Conservation (phyloP, 37 sponge, comb jelly and placozoan species). For the Bolinopsis microptera region DNA sequence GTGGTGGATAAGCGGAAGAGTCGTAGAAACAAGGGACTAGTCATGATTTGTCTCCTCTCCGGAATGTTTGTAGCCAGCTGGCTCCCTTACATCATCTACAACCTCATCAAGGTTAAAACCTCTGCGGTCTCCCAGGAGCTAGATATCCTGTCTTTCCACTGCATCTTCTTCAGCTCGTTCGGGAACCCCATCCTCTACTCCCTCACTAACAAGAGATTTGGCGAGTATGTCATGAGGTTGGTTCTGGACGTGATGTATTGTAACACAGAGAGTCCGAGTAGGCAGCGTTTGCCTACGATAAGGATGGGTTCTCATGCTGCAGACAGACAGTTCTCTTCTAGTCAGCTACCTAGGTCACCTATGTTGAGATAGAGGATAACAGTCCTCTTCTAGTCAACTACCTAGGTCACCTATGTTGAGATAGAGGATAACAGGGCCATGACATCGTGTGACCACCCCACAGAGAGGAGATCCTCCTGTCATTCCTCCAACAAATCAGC, state of each 20-base stretch:
- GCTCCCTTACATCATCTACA: neutral
- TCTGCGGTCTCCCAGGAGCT: neutral
- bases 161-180: constrained; percentile 29
- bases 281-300: too few species aligned
- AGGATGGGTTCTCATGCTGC: too few species aligned
- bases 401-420: too few species aligned
- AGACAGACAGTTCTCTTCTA: neutral
- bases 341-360: too few species aligned
- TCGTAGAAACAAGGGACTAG: neutral
- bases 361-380: too few species aligned
- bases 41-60: constrained; percentile 1
- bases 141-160: neutral
- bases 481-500: too few species aligned
- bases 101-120: neutral
- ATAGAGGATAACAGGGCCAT: too few species aligned
- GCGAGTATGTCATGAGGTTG: neutral
- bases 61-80: constrained; percentile 21
- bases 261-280: too few species aligned
- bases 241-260: neutral
- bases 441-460: too few species aligned
- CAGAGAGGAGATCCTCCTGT: too few species aligned
- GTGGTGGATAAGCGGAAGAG: neutral
- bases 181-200: constrained; percentile 56
- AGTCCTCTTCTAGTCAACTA: too few species aligned
- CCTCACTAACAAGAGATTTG: constrained; percentile 13